Evolutionary conservation across 2,113 vertebrate species (phyloP).

Genomic region (Prunella fulvescens): DNA sequence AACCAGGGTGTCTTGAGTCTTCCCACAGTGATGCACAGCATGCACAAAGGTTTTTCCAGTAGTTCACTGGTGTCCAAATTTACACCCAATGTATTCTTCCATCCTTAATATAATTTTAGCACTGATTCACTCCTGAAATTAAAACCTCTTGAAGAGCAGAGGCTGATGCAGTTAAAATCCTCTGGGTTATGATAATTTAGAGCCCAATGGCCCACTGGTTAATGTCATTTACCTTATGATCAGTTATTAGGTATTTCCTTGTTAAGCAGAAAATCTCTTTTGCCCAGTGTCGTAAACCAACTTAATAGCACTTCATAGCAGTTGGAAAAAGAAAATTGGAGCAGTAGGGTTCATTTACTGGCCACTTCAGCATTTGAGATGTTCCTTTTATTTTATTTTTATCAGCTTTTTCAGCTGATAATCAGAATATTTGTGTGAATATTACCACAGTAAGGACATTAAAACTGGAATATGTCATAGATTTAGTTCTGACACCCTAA

Average conservation of each 20-base stretch:
- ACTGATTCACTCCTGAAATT: constrained; percentile 70
- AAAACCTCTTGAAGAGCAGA: constrained; percentile 64
- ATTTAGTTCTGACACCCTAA: not conserved
- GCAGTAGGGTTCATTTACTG: not conserved
- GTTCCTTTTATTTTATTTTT: not conserved
- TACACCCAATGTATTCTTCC: not conserved
- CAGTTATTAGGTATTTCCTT: constrained; percentile 48
- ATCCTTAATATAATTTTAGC: constrained; percentile 69
- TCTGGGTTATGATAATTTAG: constrained; percentile 20
- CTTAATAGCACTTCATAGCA: not conserved
- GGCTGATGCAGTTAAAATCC: constrained; percentile 37
- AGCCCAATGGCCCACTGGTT: constrained; percentile 33
- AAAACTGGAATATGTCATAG: not conserved
- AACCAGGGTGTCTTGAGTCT: not conserved
- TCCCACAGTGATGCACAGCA: not conserved
- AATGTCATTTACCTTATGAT: constrained; percentile 49
- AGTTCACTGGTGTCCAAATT: not conserved
- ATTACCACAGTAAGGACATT: not conserved
- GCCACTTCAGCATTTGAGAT: not conserved
- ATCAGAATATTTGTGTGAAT: not conserved
- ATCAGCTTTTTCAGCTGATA: no score
- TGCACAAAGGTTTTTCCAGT: not conserved
- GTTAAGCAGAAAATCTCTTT: constrained; percentile 47
- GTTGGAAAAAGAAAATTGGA: not conserved
- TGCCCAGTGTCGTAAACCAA: not conserved